phyloP scores from a whole-genome alignment of 2,797 vertebrate species.

The Cichlasoma orientale region DNA sequence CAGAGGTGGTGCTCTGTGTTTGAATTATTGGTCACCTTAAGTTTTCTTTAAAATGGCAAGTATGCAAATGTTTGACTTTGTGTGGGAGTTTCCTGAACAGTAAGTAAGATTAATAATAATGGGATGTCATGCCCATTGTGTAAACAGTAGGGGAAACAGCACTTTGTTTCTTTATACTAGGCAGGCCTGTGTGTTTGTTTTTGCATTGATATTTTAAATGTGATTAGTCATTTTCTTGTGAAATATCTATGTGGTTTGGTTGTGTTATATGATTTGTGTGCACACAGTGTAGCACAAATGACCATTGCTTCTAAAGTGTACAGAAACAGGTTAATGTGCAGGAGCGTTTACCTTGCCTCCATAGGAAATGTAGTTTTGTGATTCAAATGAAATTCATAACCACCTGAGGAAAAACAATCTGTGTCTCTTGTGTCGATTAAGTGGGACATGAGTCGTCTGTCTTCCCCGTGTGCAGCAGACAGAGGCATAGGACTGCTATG shows the following conservation, averaged over 20 bases:
- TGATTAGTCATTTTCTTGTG: background rate
- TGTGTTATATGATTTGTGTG: slow-evolving; percentile 9
- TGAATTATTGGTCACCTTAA: slow-evolving; percentile 16
- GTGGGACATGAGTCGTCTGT: slow-evolving; percentile 65
- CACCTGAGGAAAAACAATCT: slow-evolving; percentile 75
- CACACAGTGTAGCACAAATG: slow-evolving; percentile 8
- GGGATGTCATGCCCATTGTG: slow-evolving; percentile 14
- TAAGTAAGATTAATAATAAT: slow-evolving; percentile 17
- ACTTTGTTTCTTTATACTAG: slow-evolving; percentile 12
- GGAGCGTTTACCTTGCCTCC: slow-evolving; percentile 60
- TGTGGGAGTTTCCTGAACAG: slow-evolving; percentile 6
- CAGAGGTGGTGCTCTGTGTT: background rate
- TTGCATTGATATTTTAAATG: slow-evolving; percentile 13
- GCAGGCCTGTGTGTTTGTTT: background rate
- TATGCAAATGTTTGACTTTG: slow-evolving; percentile 17
- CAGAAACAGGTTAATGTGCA: slow-evolving; percentile 47
- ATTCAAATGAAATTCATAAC: slow-evolving; percentile 76
- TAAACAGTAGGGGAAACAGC: slow-evolving; percentile 1
- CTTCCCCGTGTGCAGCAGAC: slow-evolving; percentile 62
- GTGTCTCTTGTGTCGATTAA: slow-evolving; percentile 70
- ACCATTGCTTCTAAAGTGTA: slow-evolving; percentile 17
- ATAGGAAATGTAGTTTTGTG: slow-evolving; percentile 48
- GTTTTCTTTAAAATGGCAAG: slow-evolving; percentile 21
- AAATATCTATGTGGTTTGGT: background rate
- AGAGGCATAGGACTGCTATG: slow-evolving; percentile 39